These are phyloP conservation scores for Ptychadena robeensis DNA, from an alignment of 2,797 vertebrate genomes.

Conservation along the genomic window DNA sequence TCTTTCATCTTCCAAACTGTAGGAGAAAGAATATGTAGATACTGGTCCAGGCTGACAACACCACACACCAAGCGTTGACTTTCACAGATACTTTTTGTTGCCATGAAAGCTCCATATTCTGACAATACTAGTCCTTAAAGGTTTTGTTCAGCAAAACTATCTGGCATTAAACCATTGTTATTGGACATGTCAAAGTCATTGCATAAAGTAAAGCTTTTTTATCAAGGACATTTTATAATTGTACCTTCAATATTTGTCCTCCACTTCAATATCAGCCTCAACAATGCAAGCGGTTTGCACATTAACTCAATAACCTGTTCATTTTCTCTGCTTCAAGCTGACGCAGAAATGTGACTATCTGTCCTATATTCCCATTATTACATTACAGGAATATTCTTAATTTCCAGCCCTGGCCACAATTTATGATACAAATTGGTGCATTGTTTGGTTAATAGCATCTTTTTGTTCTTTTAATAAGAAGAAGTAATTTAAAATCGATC, in stretches of 20 bases:
- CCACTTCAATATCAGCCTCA: not conserved
- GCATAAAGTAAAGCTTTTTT: not conserved
- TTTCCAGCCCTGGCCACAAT: constrained; percentile 2
- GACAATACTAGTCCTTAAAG: not conserved
- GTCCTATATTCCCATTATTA: not conserved
- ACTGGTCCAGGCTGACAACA: no score
- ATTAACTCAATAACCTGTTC: constrained; percentile 14
- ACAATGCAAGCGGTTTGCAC: not conserved
- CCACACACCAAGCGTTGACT: not conserved
- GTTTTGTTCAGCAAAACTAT: not conserved
- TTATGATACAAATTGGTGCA: not conserved
- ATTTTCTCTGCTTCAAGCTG: not conserved
- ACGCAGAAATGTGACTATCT: not conserved
- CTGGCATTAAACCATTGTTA: not conserved
- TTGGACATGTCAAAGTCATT: not conserved
- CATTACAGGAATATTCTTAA: not conserved
- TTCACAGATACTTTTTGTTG: not conserved
- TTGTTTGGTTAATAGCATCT: constrained; percentile 20
- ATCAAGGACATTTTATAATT: constrained; percentile 30
- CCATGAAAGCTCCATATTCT: not conserved
- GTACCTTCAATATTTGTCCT: not conserved
- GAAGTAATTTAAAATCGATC: not conserved
- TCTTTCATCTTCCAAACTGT: no score
- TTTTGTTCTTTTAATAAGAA: constrained; percentile 5
- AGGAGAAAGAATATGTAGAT: no score